Percentiles rank a stretch among this genome's conserved stretches.
Evolutionary conservation across 1,140 invertebrate species (phyloP).

Genomic region (Magallana ariakensis): DNA sequence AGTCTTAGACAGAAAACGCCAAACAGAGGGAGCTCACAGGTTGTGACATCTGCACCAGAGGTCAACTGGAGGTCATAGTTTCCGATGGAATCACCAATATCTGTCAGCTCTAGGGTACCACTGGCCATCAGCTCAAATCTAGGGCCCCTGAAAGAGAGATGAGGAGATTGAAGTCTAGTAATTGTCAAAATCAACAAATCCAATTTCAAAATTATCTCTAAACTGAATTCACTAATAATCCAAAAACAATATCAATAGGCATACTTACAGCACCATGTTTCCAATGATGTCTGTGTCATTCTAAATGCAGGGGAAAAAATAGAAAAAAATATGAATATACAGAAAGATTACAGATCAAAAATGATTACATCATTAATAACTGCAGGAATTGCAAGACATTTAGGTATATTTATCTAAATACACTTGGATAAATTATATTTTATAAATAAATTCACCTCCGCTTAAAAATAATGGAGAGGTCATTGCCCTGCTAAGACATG

Average conservation of each 20-base stretch:
- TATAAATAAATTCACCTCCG: no score
- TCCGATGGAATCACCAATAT: constrained; percentile 82
- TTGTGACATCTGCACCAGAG: constrained; percentile 67
- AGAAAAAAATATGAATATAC: constrained; percentile 26
- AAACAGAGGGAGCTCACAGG: constrained; percentile 84
- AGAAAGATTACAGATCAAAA: no score
- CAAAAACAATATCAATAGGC: background rate
- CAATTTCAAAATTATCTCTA: no score
- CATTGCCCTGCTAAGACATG: no score
- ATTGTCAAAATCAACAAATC: no score
- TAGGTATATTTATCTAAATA: no score
- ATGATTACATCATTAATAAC: no score
- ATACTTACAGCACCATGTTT: constrained; percentile 78
- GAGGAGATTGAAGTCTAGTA: background rate
- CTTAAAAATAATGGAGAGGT: no score
- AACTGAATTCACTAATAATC: no score
- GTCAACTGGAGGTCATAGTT: constrained; percentile 79
- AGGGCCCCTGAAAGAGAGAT: constrained; percentile 82
- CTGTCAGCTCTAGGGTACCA: constrained; percentile 83
- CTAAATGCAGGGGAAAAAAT: constrained; percentile 66
- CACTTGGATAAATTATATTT: no score
- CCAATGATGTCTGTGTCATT: constrained; percentile 78
- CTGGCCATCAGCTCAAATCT: constrained; percentile 86
- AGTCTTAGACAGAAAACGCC: constrained; percentile 88
- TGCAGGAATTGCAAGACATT: no score